Evolutionary conservation across 2,888 invertebrate species (phyloP).

Genomic region (Tenthredo amoena): DNA sequence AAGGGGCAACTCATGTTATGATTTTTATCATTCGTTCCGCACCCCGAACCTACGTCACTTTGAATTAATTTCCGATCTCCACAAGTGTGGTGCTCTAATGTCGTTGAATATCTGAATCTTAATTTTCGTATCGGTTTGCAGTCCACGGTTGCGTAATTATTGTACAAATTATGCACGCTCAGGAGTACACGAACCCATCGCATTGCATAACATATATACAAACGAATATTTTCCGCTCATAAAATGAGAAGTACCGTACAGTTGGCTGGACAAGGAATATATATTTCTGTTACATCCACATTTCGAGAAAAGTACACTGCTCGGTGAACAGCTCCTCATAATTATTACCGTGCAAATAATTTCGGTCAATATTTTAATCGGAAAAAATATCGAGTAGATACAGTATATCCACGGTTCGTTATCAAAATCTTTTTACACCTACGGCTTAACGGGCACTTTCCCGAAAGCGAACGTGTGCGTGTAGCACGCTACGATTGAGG

Average conservation of each 20-base stretch:
- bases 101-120: background rate
- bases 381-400: background rate
- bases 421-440: background rate
- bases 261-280: background rate
- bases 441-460: background rate
- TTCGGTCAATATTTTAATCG: background rate
- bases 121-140: background rate
- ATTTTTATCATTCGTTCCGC: background rate
- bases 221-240: background rate
- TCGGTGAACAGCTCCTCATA: background rate
- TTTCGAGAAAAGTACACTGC: background rate
- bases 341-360: background rate
- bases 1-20: background rate
- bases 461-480: background rate
- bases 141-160: background rate
- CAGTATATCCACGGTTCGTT: background rate
- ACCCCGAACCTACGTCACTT: background rate
- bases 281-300: background rate
- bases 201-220: background rate
- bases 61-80: background rate
- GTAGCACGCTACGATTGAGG: background rate
- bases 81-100: background rate
- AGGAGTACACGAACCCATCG: background rate
- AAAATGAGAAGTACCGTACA: background rate
- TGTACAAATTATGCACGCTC: background rate